These are phyloP conservation scores for Tretioscincus oriximinensis DNA, from an alignment of 2,113 vertebrate genomes.

Conservation along the genomic window DNA sequence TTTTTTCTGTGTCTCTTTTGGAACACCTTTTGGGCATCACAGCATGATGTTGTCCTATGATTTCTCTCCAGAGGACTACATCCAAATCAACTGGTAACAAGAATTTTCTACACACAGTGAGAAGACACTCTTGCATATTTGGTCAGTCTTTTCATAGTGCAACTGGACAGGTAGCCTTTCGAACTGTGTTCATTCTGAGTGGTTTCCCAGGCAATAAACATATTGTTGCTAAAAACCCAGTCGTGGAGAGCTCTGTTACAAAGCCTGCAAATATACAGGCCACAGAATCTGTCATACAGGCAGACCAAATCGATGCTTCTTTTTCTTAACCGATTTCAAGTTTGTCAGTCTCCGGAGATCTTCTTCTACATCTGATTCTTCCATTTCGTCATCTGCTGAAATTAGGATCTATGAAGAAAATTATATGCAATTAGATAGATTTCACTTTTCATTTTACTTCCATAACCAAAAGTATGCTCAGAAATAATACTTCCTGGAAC, in stretches of 20 bases:
- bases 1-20: constrained; percentile 49
- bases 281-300: constrained; percentile 81
- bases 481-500: not conserved
- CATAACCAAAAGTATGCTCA: not conserved
- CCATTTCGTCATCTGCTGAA: constrained; percentile 97
- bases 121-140: constrained; percentile 74
- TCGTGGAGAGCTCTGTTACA: constrained; percentile 30
- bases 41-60: constrained; percentile 24
- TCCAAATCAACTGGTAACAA: not conserved
- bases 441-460: not conserved
- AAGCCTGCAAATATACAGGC: constrained; percentile 49
- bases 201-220: constrained; percentile 57
- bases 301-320: constrained; percentile 92
- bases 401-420: constrained; percentile 86
- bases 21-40: constrained; percentile 38
- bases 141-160: constrained; percentile 77
- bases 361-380: constrained; percentile 89
- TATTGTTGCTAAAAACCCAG: constrained; percentile 53
- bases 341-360: constrained; percentile 86
- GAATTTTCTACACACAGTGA: constrained; percentile 36
- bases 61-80: constrained; percentile 44
- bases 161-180: constrained; percentile 67
- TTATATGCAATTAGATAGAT: not conserved
- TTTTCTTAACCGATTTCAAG: constrained; percentile 89
- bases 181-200: constrained; percentile 41